Base-by-base conservation (phyloP, 1,140 invertebrate genomes). In the Idris sp. region DNA sequence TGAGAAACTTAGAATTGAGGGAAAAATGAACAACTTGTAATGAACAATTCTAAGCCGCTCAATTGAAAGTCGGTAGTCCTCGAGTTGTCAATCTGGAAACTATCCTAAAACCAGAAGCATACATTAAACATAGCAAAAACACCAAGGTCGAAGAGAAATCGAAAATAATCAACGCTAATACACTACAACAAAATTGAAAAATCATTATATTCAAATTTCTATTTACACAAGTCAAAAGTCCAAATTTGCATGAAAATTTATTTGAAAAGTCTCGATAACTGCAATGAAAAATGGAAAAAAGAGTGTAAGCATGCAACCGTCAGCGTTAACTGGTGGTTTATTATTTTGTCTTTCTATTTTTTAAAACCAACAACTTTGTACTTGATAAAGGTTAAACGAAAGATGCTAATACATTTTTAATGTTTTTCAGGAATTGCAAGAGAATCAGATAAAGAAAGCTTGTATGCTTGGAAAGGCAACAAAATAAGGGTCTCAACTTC, bases 81-180 rank as follows among this genome's bases (percentile, higher is more conserved):
- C 61, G 36, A 71, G 74, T 67, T 71, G 59, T 71, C 25, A 72
- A 76, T 44, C 65, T 76, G 56, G 48, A 76, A 76, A 76, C 74
- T 65, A 76, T 76, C 74, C 65, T 76, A 76, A 76, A 72, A 71
- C 67, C 43, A 76, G 61, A 76, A 67, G 73, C 73, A 76, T 51
- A 71, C 26, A 69, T 71, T 65, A 69, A 69, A 76, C 30, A 30
- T 38, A 71, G 74, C 74, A 76, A 76, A 76, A 76, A 76, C 65
- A 76, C 73, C 73, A 76, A 61, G 73, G 73, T 76, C 11, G 65
- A 65, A 67, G 49, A 76, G 65, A 69, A 64, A 19, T 38, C 44
- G 33, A 53, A 38, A 58, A 64, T 2, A 33, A 54, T 10, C 38
- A 31, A 44, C 31, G 6, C 19, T 40, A 40, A 41, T 25, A n/a